Conservation (phyloP, 2,797 vertebrate genomes). For the Eupleurogrammus muticus region DNA sequence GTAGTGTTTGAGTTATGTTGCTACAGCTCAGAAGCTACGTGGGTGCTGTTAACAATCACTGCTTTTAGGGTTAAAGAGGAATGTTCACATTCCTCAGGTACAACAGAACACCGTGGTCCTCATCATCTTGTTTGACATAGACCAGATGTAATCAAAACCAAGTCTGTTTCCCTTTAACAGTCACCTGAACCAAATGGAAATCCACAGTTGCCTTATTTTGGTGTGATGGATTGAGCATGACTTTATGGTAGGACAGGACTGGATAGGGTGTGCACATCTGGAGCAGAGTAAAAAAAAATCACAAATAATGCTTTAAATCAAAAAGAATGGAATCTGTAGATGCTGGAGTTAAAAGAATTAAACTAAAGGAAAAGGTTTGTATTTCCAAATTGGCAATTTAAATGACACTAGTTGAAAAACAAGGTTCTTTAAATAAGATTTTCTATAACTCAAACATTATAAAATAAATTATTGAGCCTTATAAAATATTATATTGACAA, state of each 20-base stretch:
- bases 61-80: slow-evolving; percentile 44
- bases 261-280: slow-evolving; percentile 16
- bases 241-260: slow-evolving; percentile 25
- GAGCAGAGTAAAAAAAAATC: slow-evolving; percentile 21
- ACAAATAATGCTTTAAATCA: slow-evolving; percentile 30
- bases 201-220: slow-evolving; percentile 56
- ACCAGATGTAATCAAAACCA: slow-evolving; percentile 68
- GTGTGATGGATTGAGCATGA: slow-evolving; percentile 41
- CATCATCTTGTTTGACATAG: slow-evolving; percentile 55
- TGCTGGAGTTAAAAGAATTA: slow-evolving; percentile 25
- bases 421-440: slow-evolving; percentile 47
- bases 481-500: slow-evolving; percentile 64
- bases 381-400: slow-evolving; percentile 51
- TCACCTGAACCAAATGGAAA: slow-evolving; percentile 60
- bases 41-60: slow-evolving; percentile 33
- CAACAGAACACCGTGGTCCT: slow-evolving; percentile 51
- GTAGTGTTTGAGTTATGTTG: slow-evolving; percentile 19
- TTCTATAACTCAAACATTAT: slow-evolving; percentile 51
- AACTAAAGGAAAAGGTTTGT: slow-evolving; percentile 35
- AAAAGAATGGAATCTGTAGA: slow-evolving; percentile 1
- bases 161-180: slow-evolving; percentile 62
- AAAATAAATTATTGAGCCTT: too few relatives aligned
- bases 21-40: slow-evolving; percentile 21
- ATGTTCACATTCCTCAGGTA: slow-evolving; percentile 52
- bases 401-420: slow-evolving; percentile 30